These are phyloP conservation scores for Trochalopteron elliotii DNA, from an alignment of 2,113 vertebrate genomes.

Conservation along the genomic window DNA sequence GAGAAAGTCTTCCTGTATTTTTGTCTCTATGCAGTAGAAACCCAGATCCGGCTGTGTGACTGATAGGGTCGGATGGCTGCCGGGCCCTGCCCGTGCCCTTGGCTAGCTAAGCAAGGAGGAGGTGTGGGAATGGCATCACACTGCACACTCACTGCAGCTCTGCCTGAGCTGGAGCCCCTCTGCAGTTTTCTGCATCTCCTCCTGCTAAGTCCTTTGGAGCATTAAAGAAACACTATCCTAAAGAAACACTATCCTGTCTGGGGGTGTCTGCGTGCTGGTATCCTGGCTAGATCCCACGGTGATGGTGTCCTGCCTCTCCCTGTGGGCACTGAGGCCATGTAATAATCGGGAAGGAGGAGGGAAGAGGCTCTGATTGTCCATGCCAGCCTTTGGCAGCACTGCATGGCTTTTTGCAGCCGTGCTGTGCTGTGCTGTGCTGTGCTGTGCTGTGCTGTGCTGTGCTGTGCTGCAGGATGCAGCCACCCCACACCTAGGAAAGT, in stretches of 20 bases:
- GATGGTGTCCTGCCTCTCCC: neutral
- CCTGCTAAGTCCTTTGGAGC: neutral
- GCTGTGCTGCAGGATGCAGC: neutral
- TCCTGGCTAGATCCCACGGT: fast-evolving
- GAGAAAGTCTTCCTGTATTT: constrained; percentile 55
- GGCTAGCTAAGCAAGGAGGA: neutral
- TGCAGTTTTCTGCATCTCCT: neutral
- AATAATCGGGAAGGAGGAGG: neutral
- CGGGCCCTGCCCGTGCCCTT: fast-evolving
- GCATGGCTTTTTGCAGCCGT: neutral
- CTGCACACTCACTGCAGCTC: neutral
- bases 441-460: neutral
- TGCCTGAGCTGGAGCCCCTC: neutral
- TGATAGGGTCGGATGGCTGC: fast-evolving
- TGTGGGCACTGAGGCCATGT: fast-evolving
- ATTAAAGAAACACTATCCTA: constrained; percentile 5
- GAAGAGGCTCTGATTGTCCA: neutral
- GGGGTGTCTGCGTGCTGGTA: fast-evolving
- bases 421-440: neutral
- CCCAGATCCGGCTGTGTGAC: neutral
- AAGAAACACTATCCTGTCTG: neutral
- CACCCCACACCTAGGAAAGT: too few species aligned
- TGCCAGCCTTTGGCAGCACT: neutral
- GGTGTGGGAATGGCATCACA: fast-evolving
- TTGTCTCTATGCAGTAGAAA: neutral